A percentile compares a stretch with the other conserved stretches of the same genome.
Conservation (phyloP, 2,888 invertebrate genomes). For the Gortyna flavago region DNA sequence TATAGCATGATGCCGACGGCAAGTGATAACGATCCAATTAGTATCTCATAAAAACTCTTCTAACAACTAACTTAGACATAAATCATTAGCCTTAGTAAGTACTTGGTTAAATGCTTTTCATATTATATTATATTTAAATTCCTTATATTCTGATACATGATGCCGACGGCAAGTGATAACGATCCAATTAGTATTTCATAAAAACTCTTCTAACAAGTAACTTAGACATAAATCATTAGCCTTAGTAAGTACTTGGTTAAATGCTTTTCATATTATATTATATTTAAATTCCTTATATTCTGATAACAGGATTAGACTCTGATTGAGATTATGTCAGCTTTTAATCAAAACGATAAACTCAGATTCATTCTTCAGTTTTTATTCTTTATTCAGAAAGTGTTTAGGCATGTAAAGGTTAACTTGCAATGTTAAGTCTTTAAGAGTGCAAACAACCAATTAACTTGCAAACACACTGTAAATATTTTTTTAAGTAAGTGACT, state of each 20-base stretch:
- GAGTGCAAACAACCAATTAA: constrained; percentile 19
- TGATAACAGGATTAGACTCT: constrained; percentile 14
- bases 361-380: not conserved
- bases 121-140: not conserved
- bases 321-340: not conserved
- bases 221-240: constrained; percentile 9
- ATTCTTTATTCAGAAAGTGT: not conserved
- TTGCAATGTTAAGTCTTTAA: constrained; percentile 3
- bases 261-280: not conserved
- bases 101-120: constrained; percentile 3
- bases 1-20: constrained; percentile 50
- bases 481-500: constrained; percentile 33
- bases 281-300: not conserved
- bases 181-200: constrained; percentile 18
- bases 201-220: constrained; percentile 1
- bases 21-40: constrained; percentile 35
- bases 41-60: constrained; percentile 9
- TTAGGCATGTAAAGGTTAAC: not conserved
- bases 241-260: not conserved
- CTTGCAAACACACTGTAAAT: constrained; percentile 26
- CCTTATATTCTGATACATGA: too few relatives aligned
- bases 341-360: constrained; percentile 12
- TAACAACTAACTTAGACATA: constrained; percentile 6
- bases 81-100: constrained; percentile 1
- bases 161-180: constrained; percentile 53